Evolutionary conservation across 2,797 vertebrate species (phyloP).

Genomic region (Alectoris magna): DNA sequence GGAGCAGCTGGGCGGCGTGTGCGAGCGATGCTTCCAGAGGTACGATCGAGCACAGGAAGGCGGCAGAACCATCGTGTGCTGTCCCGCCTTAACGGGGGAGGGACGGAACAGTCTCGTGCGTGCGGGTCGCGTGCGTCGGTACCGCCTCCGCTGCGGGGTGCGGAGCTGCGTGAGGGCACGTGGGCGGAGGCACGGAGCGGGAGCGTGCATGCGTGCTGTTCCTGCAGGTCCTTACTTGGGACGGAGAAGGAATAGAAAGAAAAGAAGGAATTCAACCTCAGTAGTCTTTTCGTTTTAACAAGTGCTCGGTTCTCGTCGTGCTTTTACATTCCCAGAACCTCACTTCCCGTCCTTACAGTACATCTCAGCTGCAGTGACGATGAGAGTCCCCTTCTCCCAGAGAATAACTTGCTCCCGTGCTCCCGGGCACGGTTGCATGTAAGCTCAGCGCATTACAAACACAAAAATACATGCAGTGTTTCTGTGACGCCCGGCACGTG

Average conservation of each 20-base stretch:
- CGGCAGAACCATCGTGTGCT: not conserved
- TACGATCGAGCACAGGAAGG: not conserved
- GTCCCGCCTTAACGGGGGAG: too few relatives aligned
- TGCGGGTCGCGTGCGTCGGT: too few relatives aligned
- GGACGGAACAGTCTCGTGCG: too few relatives aligned
- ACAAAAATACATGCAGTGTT: not conserved
- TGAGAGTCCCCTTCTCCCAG: not conserved
- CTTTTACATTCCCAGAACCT: not conserved
- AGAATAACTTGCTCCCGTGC: accelerated
- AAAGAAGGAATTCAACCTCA: accelerated
- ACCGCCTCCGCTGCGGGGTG: too few relatives aligned
- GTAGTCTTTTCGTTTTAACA: too few relatives aligned
- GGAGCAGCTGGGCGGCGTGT: slow-evolving; percentile 77
- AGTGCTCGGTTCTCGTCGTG: not conserved
- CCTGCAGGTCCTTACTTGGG: not conserved
- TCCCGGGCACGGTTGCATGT: not conserved
- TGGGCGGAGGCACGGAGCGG: too few relatives aligned
- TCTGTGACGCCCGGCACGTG: not conserved
- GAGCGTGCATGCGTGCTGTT: too few relatives aligned
- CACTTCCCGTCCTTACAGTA: not conserved
- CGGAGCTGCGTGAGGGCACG: too few relatives aligned
- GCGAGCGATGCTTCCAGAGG: slow-evolving; percentile 89
- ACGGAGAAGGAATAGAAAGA: too few relatives aligned
- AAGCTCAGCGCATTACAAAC: not conserved
- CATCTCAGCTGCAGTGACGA: accelerated